phyloP scores from a whole-genome alignment of 2,888 invertebrate genomes.

The Cristatella mucedo region DNA sequence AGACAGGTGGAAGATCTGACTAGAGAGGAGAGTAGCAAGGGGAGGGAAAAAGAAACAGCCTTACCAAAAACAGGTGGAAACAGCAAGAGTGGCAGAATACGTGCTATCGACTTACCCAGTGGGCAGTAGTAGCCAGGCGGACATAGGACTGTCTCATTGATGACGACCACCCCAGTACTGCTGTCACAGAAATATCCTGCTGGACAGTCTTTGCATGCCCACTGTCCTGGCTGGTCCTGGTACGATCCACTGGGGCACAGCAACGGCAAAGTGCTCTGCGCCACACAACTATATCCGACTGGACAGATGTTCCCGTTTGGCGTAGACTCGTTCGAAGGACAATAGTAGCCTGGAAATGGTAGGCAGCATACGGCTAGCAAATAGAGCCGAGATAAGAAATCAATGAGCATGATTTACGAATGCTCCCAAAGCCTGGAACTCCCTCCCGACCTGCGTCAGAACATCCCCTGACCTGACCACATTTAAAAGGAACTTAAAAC shows the following conservation, averaged over 20 bases:
- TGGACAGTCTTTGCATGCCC: constrained; percentile 24
- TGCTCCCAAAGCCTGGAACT: too few relatives aligned
- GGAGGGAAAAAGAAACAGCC: too few relatives aligned
- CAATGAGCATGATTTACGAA: too few relatives aligned
- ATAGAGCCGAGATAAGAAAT: too few relatives aligned
- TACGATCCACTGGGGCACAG: constrained; percentile 25
- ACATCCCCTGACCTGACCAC: too few relatives aligned
- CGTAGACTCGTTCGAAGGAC: constrained; percentile 23
- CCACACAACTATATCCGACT: constrained; percentile 28
- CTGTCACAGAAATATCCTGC: constrained; percentile 33
- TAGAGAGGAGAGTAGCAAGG: too few relatives aligned
- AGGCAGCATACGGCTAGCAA: too few relatives aligned
- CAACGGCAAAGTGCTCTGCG: constrained; percentile 16
- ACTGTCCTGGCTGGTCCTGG: constrained; percentile 23
- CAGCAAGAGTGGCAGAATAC: too few relatives aligned
- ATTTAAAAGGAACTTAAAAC: too few relatives aligned
- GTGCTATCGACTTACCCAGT: constrained; percentile 17
- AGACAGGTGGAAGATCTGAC: too few relatives aligned
- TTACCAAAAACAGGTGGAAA: too few relatives aligned
- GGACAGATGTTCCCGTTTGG: constrained; percentile 20
- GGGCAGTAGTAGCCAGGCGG: constrained; percentile 31
- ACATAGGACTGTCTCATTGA: constrained; percentile 26
- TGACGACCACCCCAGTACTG: constrained; percentile 23
- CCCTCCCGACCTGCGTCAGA: too few relatives aligned
- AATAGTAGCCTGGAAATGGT: constrained; percentile 25